A percentile compares a stretch with the other conserved stretches of the same genome.
phyloP scores from a whole-genome alignment of 2,888 invertebrate genomes.

The Torymus texanus region DNA sequence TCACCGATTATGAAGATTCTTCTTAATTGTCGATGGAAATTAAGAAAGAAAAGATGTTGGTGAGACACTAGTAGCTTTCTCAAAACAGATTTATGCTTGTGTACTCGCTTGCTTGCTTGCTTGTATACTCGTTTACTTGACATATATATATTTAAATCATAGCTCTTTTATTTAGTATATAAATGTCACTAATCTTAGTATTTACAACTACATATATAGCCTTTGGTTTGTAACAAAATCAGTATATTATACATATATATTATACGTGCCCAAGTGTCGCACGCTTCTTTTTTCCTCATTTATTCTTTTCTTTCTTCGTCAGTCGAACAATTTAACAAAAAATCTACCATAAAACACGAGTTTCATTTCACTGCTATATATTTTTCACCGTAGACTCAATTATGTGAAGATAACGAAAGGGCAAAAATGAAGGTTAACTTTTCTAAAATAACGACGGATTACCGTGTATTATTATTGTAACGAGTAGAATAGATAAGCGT shows the following conservation, averaged over 20 bases:
- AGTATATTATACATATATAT: constrained; percentile 6
- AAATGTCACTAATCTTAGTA: constrained; percentile 54
- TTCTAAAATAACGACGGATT: constrained; percentile 24
- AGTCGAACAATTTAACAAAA: constrained; percentile 1
- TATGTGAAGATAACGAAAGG: constrained; percentile 41
- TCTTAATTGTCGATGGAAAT: constrained; percentile 10
- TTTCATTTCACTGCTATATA: not conserved
- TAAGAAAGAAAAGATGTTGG: constrained; percentile 44
- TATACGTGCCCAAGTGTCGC: constrained; percentile 44
- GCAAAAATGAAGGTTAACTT: constrained; percentile 50
- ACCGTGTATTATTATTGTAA: not conserved
- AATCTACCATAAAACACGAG: not conserved
- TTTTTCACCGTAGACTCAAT: not conserved
- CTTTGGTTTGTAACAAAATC: constrained; percentile 36
- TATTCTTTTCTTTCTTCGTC: constrained; percentile 50
- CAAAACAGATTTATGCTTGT: constrained; percentile 54
- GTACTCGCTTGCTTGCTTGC: constrained; percentile 59
- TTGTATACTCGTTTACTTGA: constrained; percentile 56
- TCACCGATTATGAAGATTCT: not conserved
- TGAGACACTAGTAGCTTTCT: constrained; percentile 46
- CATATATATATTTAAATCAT: constrained; percentile 43
- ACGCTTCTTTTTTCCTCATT: constrained; percentile 46
- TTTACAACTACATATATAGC: constrained; percentile 21
- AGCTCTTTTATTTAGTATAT: constrained; percentile 33
- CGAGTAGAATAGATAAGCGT: not conserved